These are phyloP conservation scores for Pentamera pediparva DNA, from an alignment of 53 echinoderm and acorn worm species.

Conservation along the genomic window DNA sequence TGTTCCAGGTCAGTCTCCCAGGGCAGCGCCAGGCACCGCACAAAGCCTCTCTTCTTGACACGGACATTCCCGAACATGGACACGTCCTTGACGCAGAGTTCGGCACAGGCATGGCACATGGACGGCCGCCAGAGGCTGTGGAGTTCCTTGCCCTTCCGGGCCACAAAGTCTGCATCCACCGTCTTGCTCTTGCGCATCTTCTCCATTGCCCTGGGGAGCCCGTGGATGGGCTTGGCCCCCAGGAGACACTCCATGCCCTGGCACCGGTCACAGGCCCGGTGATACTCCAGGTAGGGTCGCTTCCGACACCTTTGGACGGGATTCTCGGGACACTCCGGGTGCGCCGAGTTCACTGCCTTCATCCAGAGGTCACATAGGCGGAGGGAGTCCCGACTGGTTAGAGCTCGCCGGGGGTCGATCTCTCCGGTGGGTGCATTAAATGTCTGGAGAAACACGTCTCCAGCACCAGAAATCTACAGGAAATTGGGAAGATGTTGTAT, in stretches of 20 bases:
- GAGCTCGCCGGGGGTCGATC: not conserved
- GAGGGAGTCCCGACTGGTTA: not conserved
- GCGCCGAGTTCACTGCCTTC: not conserved
- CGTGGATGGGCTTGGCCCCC: not conserved
- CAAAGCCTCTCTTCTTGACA: not conserved
- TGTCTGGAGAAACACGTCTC: not conserved
- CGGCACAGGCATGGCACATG: not conserved
- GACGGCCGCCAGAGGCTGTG: not conserved
- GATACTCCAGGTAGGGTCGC: too few relatives aligned
- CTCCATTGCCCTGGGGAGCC: not conserved
- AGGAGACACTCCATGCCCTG: not conserved
- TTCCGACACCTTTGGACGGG: too few relatives aligned
- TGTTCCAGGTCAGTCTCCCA: slow-evolving; percentile 5
- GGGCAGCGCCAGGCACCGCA: not conserved
- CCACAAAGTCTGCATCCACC: not conserved
- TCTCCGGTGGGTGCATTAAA: not conserved
- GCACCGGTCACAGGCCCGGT: not conserved
- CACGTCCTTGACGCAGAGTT: not conserved
- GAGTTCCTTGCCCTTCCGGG: not conserved
- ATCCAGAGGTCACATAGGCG: not conserved
- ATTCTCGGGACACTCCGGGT: not conserved
- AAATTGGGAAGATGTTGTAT: too few relatives aligned
- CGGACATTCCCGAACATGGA: not conserved
- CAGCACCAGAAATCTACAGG: not conserved
- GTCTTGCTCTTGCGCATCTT: not conserved